Base-by-base conservation (phyloP, 2,888 invertebrate genomes). In the Himalopsyche tibetana region DNA sequence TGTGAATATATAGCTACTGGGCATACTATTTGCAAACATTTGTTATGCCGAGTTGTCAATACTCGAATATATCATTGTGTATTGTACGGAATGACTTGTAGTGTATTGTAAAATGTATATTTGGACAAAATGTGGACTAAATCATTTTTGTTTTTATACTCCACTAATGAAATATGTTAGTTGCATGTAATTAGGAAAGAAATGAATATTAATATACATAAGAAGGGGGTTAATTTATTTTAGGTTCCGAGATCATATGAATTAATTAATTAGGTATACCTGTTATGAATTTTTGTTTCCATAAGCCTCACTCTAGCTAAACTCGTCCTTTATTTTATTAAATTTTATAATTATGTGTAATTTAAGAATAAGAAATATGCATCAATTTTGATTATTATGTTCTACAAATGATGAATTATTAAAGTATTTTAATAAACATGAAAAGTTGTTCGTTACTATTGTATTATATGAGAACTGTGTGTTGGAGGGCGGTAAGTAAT, bases 391-490 rank as follows among this genome's bases (percentile, higher is more conserved):
- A 56, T 55, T 55, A 55, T 11, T 56, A 56, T 56, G 56, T 56
- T 56, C 6, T 5, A 56, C n/a, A n/a, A 56, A 56, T 56, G 17
- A 56, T 56, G 56, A 56, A 56, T n/a, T 5, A 56, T 56, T 56
- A 56, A 56, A 56, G 56, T 56, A 56, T 56, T 56, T 56, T 56
- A 56, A 56, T 56, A 56, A n/a, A 56, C 55, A 56, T 56, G 6
- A 56, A 45, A 45, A 11, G 6, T 45, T 45, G 9, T 45, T 8
- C 9, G 2, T 45, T 45, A 45, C 28, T 28, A 28, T 28, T 28
- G 28, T 28, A 28, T 11, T 45, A 11, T 2, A 45, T 45, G 11
- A 45, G 11, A 9, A 8, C 2, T 11, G 45, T 45, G 9, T 45
- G 45, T 11, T 45, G 45, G 9, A 45, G 45, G 45, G 11, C 6